Base-by-base conservation (phyloP, 2,797 vertebrate species). In the Odontamblyopus rebecca region DNA sequence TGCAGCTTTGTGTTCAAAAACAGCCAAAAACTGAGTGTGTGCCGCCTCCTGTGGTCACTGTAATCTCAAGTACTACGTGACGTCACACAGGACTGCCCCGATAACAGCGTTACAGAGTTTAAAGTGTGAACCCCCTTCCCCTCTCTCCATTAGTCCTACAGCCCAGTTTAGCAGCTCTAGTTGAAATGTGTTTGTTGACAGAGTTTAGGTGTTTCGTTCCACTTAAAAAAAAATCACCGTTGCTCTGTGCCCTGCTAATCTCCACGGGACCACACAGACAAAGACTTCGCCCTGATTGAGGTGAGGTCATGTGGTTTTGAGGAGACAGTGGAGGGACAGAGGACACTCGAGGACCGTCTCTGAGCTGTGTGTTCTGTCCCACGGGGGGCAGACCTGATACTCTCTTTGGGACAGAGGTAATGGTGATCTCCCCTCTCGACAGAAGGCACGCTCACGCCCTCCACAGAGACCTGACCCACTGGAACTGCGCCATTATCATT, bases 251-350 rank as follows among this genome's bases (percentile, higher is more conserved):
- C 89, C 63, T 75, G 76, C 82, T 88, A 89, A 91, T 91, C 89
- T 81, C 81, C 79, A 64, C 19, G 1, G 81, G 26, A 30, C 75
- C 78, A 74, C 81, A 77, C 84, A 84, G 87, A 91, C 83, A 87
- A 82, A 88, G 84, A 91, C 80, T 75, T 88, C 76, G 69, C 18
- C 26, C 80, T 92, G 90, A 93, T 89, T 92, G 90, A 92, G 80
- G 84, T 81, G 84, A 87, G 85, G 85, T 90, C 82, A 80, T 77
- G 38, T 38, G 80, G 76, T 75, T 75, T 50, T 70, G 81, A 13
- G 4, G 59, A 68, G 76, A 80, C 79, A 44, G 60, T 71, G 83
- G 82, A 78, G 60, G 69, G 77, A 80, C 79, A 50, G 61, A 72
- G 84, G 82, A 78, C 82, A 76, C 78, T 78, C 68, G 68, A 65